These are phyloP conservation scores for Cotesia vestalis DNA, from an alignment of 1,140 invertebrate genomes.

Conservation along the genomic window DNA sequence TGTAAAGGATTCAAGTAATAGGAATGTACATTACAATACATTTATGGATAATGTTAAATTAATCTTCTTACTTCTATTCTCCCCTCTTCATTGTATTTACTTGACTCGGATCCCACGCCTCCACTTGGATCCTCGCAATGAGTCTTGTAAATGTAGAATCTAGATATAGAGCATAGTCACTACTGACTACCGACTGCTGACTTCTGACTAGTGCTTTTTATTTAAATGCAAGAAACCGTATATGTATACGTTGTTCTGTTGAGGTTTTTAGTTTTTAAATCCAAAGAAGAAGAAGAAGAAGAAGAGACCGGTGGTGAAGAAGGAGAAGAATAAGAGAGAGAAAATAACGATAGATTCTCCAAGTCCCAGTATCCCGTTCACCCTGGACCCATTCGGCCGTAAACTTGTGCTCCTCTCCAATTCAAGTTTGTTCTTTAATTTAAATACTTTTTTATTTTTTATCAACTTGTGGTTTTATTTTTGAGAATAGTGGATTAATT, in stretches of 20 bases:
- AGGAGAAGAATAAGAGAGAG: conserved; percentile 24
- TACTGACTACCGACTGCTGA: not conserved
- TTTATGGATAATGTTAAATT: no score
- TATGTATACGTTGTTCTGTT: not conserved
- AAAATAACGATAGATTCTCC: conserved; percentile 13
- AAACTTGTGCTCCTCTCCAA: conserved; percentile 36
- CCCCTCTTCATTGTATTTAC: no score
- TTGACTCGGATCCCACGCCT: no score
- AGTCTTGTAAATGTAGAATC: no score
- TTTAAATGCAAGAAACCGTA: not conserved
- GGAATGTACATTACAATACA: no score
- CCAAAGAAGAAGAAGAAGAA: not conserved
- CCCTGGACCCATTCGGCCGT: conserved; percentile 39
- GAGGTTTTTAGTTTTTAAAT: no score
- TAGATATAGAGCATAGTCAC: not conserved
- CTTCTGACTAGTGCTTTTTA: no score
- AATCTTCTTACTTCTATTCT: no score
- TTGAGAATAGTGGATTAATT: conserved; percentile 1
- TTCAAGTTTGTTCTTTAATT: conserved; percentile 8
- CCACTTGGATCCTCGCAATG: no score
- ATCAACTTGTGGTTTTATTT: no score
- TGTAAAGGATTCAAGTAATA: no score
- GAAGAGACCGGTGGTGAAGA: not conserved
- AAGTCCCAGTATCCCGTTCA: conserved; percentile 18
- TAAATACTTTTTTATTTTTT: not conserved